phyloP scores from a whole-genome alignment of 2,888 invertebrate species.

The Agapostemon virescens region DNA sequence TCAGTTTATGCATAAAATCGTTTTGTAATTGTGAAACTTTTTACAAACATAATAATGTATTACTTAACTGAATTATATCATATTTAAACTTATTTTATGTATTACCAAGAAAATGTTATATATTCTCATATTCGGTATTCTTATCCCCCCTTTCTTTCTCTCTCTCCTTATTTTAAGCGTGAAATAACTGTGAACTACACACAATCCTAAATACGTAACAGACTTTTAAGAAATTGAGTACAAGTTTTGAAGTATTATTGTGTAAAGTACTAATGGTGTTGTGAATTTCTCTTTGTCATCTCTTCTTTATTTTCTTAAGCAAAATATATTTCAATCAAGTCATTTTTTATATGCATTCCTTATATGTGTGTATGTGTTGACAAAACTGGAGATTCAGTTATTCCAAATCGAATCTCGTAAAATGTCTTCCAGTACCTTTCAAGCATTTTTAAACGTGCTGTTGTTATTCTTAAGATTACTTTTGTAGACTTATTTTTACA shows the following conservation, averaged over 20 bases:
- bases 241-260: conserved; percentile 18
- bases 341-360: conserved; percentile 48
- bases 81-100: neutral
- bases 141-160: no score
- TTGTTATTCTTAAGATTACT: conserved; percentile 57
- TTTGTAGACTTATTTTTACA: conserved; percentile 79
- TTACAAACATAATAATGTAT: neutral
- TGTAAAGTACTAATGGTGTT: conserved; percentile 46
- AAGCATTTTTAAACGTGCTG: conserved; percentile 52
- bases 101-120: neutral
- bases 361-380: conserved; percentile 43
- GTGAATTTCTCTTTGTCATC: conserved; percentile 46
- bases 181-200: neutral
- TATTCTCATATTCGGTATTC: neutral
- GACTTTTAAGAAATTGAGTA: neutral
- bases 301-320: conserved; percentile 53
- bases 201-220: neutral
- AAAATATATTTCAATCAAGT: conserved; percentile 52
- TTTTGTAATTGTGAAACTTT: neutral
- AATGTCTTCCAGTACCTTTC: conserved; percentile 26
- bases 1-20: neutral
- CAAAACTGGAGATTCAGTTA: conserved; percentile 27
- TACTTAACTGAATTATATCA: neutral
- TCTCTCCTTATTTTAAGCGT: neutral
- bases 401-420: conserved; percentile 32